phyloP scores from a whole-genome alignment of 2,888 invertebrate genomes.

The Ennomos quercinarius region DNA sequence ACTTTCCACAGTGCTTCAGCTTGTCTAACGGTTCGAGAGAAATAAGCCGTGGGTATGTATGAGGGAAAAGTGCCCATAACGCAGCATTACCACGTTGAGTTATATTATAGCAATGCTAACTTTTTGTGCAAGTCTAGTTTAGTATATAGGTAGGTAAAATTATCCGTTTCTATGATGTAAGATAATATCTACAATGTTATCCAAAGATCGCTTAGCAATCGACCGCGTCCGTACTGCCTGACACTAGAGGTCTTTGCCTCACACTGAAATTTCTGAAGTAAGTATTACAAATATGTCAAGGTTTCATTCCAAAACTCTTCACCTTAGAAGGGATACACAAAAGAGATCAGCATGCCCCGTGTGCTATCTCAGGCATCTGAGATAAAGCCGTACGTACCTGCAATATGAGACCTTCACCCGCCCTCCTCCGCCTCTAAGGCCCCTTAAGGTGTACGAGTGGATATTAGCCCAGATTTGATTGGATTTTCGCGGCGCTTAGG shows the following conservation, averaged over 20 bases:
- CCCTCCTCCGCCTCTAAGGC: conserved; percentile 5
- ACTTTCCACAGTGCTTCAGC: conserved; percentile 90
- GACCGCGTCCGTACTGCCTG: no score
- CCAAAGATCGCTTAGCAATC: no score
- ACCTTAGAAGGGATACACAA: conserved; percentile 6
- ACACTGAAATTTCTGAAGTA: no score
- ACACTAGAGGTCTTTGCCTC: no score
- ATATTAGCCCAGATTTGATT: conserved; percentile 29
- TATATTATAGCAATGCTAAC: no score
- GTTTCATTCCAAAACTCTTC: background rate
- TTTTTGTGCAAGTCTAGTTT: no score
- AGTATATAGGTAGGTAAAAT: no score
- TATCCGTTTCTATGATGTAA: no score
- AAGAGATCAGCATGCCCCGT: conserved; percentile 36
- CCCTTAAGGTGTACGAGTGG: conserved; percentile 6
- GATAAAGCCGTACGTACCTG: conserved; percentile 34
- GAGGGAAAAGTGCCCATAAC: no score
- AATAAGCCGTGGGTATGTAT: no score
- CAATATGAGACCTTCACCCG: conserved; percentile 27
- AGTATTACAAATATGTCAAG: conserved; percentile 22
- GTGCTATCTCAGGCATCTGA: conserved; percentile 37
- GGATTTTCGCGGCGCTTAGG: conserved; percentile 22
- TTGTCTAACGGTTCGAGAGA: conserved; percentile 92
- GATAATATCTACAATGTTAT: no score
- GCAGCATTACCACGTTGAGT: no score